Conservation (phyloP, 1,140 invertebrate genomes). For the Drosophila repleta region DNA sequence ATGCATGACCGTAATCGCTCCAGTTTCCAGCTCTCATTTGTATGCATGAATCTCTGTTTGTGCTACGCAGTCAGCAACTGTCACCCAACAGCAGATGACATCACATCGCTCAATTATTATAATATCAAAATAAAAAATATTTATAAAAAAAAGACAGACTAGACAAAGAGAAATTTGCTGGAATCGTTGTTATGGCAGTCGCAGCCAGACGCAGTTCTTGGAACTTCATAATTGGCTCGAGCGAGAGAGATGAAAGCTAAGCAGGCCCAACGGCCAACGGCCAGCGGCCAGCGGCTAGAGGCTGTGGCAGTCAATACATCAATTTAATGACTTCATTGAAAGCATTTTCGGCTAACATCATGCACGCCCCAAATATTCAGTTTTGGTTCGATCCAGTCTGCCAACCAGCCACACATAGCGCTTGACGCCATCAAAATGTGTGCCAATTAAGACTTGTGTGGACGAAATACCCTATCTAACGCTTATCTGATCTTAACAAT, state of each 20-base stretch:
- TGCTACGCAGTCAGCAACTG: constrained; percentile 26
- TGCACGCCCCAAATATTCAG: constrained; percentile 40
- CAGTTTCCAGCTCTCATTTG: constrained; percentile 2
- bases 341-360: constrained; percentile 57
- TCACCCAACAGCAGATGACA: constrained; percentile 37
- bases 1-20: constrained; percentile 21
- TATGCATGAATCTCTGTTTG: constrained; percentile 17
- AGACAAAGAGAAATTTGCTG: constrained; percentile 30
- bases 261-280: constrained; percentile 49
- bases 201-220: constrained; percentile 52
- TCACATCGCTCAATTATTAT: constrained; percentile 21
- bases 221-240: constrained; percentile 71
- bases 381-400: constrained; percentile 14
- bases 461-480: neutral
- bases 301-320: constrained; percentile 74
- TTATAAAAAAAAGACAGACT: neutral
- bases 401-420: neutral
- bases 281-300: constrained; percentile 59
- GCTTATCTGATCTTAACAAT: too few species aligned
- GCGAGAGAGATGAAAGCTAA: constrained; percentile 51
- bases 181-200: constrained; percentile 11
- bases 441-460: neutral
- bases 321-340: constrained; percentile 80
- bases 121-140: neutral
- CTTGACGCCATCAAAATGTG: neutral